Percentiles rank a stretch among this genome's conserved stretches.
phyloP scores from a whole-genome alignment of 2,888 invertebrate genomes.

The Hydropsyche betteni region DNA sequence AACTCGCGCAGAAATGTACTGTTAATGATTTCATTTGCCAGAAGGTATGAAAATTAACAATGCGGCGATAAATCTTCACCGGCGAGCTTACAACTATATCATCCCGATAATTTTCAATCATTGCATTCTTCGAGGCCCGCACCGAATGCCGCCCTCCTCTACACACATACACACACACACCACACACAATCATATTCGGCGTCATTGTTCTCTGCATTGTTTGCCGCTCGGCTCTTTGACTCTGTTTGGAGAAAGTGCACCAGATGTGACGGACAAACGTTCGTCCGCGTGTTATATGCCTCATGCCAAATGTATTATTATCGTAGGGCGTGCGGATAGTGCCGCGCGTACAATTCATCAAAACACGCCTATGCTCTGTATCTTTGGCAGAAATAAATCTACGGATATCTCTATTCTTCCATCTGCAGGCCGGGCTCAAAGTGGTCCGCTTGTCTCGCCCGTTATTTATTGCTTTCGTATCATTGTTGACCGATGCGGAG shows the following conservation, averaged over 20 bases:
- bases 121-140: not conserved
- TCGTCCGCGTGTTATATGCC: not conserved
- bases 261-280: conserved; percentile 3
- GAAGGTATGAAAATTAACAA: conserved; percentile 41
- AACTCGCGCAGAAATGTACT: conserved; percentile 38
- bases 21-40: conserved; percentile 43
- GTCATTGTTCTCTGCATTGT: conserved; percentile 9
- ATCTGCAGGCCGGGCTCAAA: conserved; percentile 42
- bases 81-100: conserved; percentile 39
- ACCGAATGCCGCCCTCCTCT: not conserved
- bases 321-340: conserved; percentile 35
- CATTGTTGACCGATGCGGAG: conserved; percentile 39
- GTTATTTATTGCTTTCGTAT: conserved; percentile 45
- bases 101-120: conserved; percentile 38
- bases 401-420: conserved; percentile 45
- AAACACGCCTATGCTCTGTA: conserved; percentile 42
- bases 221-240: not conserved
- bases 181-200: not conserved
- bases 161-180: not conserved
- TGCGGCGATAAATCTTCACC: conserved; percentile 34
- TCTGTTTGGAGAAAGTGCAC: conserved; percentile 1
- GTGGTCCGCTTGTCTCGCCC: conserved; percentile 37
- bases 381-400: conserved; percentile 48
- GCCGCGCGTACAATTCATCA: conserved; percentile 45
- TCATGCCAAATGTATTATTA: conserved; percentile 16